Evolutionary conservation across 1,140 invertebrate genomes (phyloP).

Genomic region (Steinernema khuongi): DNA sequence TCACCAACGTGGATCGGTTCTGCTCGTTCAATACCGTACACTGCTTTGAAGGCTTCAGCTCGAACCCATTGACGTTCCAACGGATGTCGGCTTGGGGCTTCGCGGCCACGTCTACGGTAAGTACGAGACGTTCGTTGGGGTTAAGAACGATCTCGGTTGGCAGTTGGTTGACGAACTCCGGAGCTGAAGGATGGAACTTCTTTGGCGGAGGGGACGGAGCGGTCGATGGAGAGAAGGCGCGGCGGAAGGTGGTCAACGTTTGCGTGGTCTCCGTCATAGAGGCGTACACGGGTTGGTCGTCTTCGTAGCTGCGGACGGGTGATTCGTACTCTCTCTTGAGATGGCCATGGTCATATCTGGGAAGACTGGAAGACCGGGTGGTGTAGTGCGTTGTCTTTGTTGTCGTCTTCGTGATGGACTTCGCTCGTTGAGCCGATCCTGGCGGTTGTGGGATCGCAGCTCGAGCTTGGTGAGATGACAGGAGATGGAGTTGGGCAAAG

Average conservation of each 20-base stretch:
- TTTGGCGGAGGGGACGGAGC: conserved; percentile 12
- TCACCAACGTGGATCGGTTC: conserved; percentile 44
- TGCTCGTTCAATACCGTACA: conserved; percentile 40
- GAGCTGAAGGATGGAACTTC: conserved; percentile 39
- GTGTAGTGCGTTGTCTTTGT: background rate
- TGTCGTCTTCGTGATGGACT: conserved; percentile 5
- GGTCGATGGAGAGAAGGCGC: conserved; percentile 16
- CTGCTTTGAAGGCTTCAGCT: conserved; percentile 35
- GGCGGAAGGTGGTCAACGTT: background rate
- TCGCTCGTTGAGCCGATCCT: background rate
- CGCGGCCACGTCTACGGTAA: conserved; percentile 41
- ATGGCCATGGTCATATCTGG: conserved; percentile 16
- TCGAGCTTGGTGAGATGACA: background rate
- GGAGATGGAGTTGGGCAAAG: background rate
- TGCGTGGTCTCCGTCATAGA: background rate
- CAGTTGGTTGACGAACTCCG: conserved; percentile 43
- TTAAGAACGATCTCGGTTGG: conserved; percentile 43
- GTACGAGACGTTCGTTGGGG: conserved; percentile 43
- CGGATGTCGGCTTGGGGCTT: conserved; percentile 44
- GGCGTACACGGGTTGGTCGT: conserved; percentile 9
- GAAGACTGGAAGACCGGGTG: background rate
- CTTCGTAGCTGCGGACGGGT: background rate
- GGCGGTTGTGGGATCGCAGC: background rate
- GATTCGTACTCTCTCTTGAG: background rate
- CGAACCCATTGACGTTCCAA: conserved; percentile 51